These are phyloP conservation scores for Macrotrachela quadricornifera DNA, from an alignment of 1,140 invertebrate genomes.

Conservation along the genomic window DNA sequence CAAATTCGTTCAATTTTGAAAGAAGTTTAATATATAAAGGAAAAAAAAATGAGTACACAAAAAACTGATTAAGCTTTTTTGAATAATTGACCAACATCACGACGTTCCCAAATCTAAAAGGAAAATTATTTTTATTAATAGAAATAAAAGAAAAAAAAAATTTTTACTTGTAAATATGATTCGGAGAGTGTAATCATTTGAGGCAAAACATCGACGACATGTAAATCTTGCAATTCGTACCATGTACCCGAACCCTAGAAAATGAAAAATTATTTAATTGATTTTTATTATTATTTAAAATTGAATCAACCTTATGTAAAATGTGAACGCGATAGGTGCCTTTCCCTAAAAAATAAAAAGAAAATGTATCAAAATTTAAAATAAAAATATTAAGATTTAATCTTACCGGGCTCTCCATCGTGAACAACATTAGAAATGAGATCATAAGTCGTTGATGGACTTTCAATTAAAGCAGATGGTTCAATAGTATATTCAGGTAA, in stretches of 20 bases:
- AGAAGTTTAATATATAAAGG: too few species aligned
- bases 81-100: too few species aligned
- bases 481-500: constrained; percentile 47
- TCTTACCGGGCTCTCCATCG: constrained; percentile 58
- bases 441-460: constrained; percentile 58
- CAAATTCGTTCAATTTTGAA: too few species aligned
- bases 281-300: constrained; percentile 5
- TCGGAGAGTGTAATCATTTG: constrained; percentile 98
- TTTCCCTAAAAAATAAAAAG: constrained; percentile 31
- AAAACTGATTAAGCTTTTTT: too few species aligned
- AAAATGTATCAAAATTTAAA: too few species aligned
- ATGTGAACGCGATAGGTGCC: constrained; percentile 80
- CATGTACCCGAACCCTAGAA: constrained; percentile 46
- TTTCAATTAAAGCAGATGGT: not conserved
- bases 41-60: too few species aligned
- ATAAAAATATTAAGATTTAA: too few species aligned
- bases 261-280: constrained; percentile 1
- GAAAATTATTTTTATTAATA: not conserved
- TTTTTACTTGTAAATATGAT: constrained; percentile 68
- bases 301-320: constrained; percentile 56
- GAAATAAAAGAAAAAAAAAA: too few species aligned
- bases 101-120: not conserved
- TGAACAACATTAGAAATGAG: constrained; percentile 93
- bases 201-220: constrained; percentile 87
- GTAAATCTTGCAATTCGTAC: constrained; percentile 95